Evolutionary conservation across 2,888 invertebrate species (phyloP).

Genomic region (Anthophora plumipes): DNA sequence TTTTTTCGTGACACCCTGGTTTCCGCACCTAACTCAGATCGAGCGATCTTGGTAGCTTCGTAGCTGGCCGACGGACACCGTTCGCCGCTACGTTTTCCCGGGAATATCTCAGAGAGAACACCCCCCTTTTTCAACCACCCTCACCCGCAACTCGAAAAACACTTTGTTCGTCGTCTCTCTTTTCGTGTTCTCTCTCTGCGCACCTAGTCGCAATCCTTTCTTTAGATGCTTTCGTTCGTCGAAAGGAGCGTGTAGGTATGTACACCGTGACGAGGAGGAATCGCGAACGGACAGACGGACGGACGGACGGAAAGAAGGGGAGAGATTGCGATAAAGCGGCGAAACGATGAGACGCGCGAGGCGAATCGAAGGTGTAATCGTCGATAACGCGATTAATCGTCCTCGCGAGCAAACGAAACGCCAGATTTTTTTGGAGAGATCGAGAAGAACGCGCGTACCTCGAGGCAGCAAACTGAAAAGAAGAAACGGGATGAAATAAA

Average conservation of each 20-base stretch:
- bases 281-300: conserved; percentile 14
- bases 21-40: conserved; percentile 42
- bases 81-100: conserved; percentile 2
- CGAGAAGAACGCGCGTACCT: too few relatives aligned
- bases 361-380: background rate
- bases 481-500: too few relatives aligned
- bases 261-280: conserved; percentile 1
- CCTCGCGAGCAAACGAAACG: too few relatives aligned
- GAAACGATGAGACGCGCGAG: conserved; percentile 32
- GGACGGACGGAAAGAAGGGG: conserved; percentile 35
- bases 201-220: conserved; percentile 2
- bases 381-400: background rate
- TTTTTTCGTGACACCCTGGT: conserved; percentile 24
- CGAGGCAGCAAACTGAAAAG: too few relatives aligned
- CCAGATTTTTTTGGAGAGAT: too few relatives aligned
- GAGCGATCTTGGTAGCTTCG: conserved; percentile 43
- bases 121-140: background rate
- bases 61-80: conserved; percentile 16
- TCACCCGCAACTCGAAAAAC: background rate
- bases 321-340: conserved; percentile 30
- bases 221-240: too few relatives aligned
- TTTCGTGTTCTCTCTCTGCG: conserved; percentile 15
- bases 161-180: background rate
- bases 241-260: background rate
- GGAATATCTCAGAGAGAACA: background rate